phyloP scores from a whole-genome alignment of 2,797 vertebrate species.

The Ctenopoma kingsleyae region DNA sequence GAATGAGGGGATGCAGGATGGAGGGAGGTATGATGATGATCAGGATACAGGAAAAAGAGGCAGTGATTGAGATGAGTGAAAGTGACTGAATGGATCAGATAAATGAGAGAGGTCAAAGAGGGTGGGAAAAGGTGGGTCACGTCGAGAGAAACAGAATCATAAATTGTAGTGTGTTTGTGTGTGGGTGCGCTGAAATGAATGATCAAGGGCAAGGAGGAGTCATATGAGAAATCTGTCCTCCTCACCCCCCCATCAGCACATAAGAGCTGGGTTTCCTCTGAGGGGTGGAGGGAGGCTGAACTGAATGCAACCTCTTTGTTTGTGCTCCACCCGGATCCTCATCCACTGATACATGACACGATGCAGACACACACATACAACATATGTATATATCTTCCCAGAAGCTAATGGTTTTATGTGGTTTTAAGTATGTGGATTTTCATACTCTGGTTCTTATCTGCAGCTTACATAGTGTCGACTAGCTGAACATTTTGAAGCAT shows the following conservation, averaged over 20 bases:
- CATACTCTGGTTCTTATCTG: too few species aligned
- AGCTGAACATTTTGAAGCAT: too few species aligned
- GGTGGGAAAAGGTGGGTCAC: conserved; percentile 19
- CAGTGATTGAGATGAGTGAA: conserved; percentile 12
- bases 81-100: conserved; percentile 1
- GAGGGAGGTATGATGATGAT: neutral
- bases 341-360: conserved; percentile 46
- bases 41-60: conserved; percentile 12
- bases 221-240: conserved; percentile 35
- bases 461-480: too few species aligned
- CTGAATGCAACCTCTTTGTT: conserved; percentile 66
- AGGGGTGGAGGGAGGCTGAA: neutral
- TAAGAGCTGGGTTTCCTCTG: conserved; percentile 46
- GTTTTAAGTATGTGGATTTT: too few species aligned
- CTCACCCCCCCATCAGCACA: conserved; percentile 16
- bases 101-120: conserved; percentile 15
- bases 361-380: neutral
- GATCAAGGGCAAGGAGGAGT: conserved; percentile 48
- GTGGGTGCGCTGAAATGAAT: conserved; percentile 9
- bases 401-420: conserved; percentile 8
- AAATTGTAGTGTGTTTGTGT: neutral
- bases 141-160: conserved; percentile 4
- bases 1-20: neutral
- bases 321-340: conserved; percentile 30
- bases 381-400: conserved; percentile 1